phyloP scores from a whole-genome alignment of 2,888 invertebrate genomes.

The Congeria kusceri region DNA sequence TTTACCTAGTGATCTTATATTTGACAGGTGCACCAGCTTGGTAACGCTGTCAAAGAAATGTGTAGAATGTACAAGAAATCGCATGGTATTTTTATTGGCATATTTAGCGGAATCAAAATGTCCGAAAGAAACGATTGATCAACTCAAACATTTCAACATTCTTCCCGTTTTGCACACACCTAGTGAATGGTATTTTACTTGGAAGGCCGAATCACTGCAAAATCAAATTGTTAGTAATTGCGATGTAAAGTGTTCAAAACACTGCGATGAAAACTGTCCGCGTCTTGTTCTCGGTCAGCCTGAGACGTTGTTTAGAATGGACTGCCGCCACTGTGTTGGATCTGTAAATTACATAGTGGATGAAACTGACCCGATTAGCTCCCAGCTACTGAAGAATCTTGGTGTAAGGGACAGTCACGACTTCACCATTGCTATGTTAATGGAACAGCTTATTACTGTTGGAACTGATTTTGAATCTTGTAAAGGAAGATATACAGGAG shows the following conservation, averaged over 20 bases:
- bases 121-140: too few species aligned
- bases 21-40: slow-evolving; percentile 1
- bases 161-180: too few species aligned
- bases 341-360: background rate
- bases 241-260: background rate
- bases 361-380: background rate
- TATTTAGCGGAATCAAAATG: background rate
- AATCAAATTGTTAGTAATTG: background rate
- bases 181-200: slow-evolving; percentile 48
- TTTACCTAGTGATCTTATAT: background rate
- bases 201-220: slow-evolving; percentile 34
- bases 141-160: too few species aligned
- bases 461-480: background rate
- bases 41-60: background rate
- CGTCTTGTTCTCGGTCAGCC: slow-evolving; percentile 7
- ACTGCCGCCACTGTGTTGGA: slow-evolving; percentile 2
- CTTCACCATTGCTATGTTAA: background rate
- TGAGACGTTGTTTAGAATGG: background rate
- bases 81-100: background rate
- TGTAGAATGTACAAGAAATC: background rate
- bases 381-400: background rate
- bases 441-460: background rate
- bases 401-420: background rate
- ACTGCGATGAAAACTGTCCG: slow-evolving; percentile 2
- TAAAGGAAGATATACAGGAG: background rate